A percentile compares a stretch with the other conserved stretches of the same genome.
Evolutionary conservation across 2,797 vertebrate genomes (phyloP).

Genomic region (Eidolon dupreanum): DNA sequence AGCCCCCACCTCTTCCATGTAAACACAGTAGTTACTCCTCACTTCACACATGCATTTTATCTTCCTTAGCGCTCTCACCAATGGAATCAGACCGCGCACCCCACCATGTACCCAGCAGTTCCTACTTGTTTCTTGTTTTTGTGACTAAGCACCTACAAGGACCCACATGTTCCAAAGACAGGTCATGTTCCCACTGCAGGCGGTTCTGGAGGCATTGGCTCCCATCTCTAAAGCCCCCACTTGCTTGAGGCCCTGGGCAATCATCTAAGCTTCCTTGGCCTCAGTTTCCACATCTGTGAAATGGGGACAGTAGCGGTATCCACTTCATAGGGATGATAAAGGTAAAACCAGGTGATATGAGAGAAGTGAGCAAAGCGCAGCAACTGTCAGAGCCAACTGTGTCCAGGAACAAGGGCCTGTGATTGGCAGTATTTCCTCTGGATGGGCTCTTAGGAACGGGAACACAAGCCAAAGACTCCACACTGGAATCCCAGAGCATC

Average conservation of each 20-base stretch:
- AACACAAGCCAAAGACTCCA: background rate
- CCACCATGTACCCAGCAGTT: fast-evolving
- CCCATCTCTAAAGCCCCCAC: too few relatives aligned
- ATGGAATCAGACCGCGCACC: fast-evolving
- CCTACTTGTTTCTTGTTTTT: background rate
- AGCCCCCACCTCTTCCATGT: background rate
- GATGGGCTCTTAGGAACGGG: background rate
- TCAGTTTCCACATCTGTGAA: background rate
- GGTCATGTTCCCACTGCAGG: background rate
- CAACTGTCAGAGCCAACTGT: background rate
- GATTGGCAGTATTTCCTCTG: background rate
- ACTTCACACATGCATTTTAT: background rate
- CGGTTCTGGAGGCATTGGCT: background rate
- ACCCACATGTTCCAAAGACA: background rate
- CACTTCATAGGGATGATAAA: background rate
- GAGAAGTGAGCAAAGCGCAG: background rate
- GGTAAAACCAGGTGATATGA: background rate
- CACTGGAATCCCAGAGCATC: background rate
- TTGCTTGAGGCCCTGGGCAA: background rate
- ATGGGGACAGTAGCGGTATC: too few relatives aligned
- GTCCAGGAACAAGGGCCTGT: background rate
- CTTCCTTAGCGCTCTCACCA: background rate
- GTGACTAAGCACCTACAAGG: background rate
- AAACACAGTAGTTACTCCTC: background rate
- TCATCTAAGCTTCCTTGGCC: background rate